These are phyloP conservation scores for Excalfactoria chinensis DNA, from an alignment of 2,113 vertebrate species.

Conservation along the genomic window DNA sequence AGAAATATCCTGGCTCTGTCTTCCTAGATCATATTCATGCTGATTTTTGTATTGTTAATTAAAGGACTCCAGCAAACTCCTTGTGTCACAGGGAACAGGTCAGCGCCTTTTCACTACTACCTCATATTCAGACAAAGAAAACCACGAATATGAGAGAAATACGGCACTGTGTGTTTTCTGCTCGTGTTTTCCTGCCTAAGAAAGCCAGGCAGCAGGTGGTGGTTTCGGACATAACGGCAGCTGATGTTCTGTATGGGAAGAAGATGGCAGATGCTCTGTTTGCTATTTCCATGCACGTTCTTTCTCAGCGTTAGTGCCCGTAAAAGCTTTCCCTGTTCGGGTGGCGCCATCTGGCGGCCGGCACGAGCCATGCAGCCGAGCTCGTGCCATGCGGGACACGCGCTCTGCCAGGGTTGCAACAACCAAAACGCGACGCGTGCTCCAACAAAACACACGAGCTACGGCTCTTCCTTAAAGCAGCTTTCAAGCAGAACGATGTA, in stretches of 20 bases:
- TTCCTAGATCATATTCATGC: background rate
- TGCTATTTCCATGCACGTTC: background rate
- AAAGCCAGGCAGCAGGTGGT: background rate
- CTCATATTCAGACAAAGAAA: constrained; percentile 14
- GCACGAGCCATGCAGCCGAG: too few relatives aligned
- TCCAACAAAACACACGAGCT: background rate
- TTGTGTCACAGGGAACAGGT: background rate
- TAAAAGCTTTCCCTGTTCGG: background rate
- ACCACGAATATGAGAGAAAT: background rate
- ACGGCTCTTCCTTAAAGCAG: too few relatives aligned
- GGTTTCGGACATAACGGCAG: background rate
- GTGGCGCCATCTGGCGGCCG: background rate
- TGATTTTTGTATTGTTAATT: background rate
- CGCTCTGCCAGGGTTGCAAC: background rate
- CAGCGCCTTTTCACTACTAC: constrained; percentile 24
- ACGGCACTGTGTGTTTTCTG: background rate
- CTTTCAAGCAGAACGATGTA: background rate
- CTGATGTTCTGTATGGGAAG: background rate
- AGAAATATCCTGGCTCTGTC: background rate
- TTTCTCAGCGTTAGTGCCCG: background rate
- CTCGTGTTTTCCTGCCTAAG: background rate
- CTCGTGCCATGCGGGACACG: too few relatives aligned
- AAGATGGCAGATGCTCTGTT: background rate
- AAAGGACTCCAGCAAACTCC: background rate
- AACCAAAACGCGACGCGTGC: too few relatives aligned